phyloP scores from a whole-genome alignment of 2,113 vertebrate species.

The Scartelaos histophorus region DNA sequence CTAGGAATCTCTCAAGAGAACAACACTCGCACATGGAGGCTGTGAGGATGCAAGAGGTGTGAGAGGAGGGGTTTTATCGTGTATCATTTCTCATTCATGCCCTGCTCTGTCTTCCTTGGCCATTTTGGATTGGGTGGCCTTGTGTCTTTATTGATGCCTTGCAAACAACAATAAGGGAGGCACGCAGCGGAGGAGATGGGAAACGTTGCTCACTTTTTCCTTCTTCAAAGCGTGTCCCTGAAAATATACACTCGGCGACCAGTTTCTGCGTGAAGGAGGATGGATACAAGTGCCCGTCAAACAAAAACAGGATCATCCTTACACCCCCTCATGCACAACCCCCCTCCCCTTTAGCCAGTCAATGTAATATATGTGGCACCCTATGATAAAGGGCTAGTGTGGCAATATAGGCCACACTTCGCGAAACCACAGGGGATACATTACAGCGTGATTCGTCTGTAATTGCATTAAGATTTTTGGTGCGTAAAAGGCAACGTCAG shows the following conservation, averaged over 20 bases:
- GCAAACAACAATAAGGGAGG: conserved; percentile 42
- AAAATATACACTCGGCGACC: not conserved
- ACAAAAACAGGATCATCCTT: conserved; percentile 48
- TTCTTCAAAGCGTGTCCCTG: not conserved
- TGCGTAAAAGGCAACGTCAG: not conserved
- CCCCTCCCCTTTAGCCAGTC: not conserved
- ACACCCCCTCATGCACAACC: conserved; percentile 18
- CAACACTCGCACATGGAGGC: conserved; percentile 52
- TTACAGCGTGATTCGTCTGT: not conserved
- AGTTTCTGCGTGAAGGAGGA: not conserved
- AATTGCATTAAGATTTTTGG: not conserved
- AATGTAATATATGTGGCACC: conserved; percentile 35
- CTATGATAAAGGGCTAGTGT: conserved; percentile 30
- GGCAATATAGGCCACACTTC: conserved; percentile 1
- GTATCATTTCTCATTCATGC: conserved; percentile 66
- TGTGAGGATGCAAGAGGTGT: conserved; percentile 18
- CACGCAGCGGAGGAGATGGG: not conserved
- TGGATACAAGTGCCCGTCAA: conserved; percentile 26
- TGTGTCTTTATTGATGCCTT: conserved; percentile 34
- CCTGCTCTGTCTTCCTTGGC: conserved; percentile 53
- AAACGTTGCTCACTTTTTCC: conserved; percentile 8
- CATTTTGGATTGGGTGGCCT: conserved; percentile 59
- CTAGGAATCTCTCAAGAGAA: conserved; percentile 12
- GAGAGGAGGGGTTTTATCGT: conserved; percentile 45
- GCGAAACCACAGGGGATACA: not conserved